Base-by-base conservation (phyloP, 92 coral and sea anemone genomes). In the Siderastrea siderea region DNA sequence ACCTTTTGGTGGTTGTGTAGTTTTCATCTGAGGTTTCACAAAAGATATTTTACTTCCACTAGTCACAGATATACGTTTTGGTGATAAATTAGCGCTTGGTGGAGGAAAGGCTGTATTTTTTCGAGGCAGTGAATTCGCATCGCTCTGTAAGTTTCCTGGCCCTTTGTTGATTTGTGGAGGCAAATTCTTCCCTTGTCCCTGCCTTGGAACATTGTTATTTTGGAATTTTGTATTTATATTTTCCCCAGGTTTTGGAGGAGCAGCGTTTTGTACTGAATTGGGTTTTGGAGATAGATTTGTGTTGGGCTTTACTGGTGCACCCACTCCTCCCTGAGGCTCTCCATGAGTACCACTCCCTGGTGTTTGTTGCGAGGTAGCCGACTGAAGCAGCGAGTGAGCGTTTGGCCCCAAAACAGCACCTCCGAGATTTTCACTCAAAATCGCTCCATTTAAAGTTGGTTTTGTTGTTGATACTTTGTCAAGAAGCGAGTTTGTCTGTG, bases 321-420 rank as follows among this genome's bases (percentile, higher is more conserved):
- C 10, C 38, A 4, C 45, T 69, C 64, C 26, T 47, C 71, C 14
- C 26, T 43, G 79, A 48, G 5, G 55, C 57, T 11, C 16, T 26
- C 48, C 58, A 5, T 7, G 46, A 14, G 19, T 5, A 12, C 59
- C 71, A 26, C 17, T 50, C 50, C 6, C 62, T 12, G 69, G 58
- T n/a, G 50, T 10, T 52, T 60, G 87, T 46, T 49, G 73, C 0
- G 63, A 46, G 0, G 64, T 4, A 48, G 69, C 75, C 61, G 80
- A 76, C 26, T 84, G 87, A 17, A 84, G 80, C 43, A 84, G 15
- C 2, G 87, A 84, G 47, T 84, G 87, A 49, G 87, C 87, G 15
- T 84, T 74, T 15, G 87, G 87, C 16, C 87, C 87, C 73, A 84
- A 64, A 49, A 66, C 64, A 15, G 87, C 87, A 47, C 87, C 87